These are phyloP conservation scores for Lampropteryx suffumata DNA, from an alignment of 2,888 invertebrate genomes.

Conservation along the genomic window DNA sequence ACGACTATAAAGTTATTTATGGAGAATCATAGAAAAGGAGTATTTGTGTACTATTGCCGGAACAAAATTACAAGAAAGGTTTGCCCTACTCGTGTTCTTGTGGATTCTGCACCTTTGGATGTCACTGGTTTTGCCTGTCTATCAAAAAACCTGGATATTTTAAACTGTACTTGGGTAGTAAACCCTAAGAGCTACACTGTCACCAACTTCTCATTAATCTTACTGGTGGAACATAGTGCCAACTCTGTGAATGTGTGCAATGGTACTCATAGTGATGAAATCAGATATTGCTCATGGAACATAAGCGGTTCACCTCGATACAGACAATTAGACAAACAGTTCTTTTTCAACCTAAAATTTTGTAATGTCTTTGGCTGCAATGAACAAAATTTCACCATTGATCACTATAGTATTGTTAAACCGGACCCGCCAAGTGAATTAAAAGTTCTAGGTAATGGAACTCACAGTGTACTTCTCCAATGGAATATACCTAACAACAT, in stretches of 20 bases:
- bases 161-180: slow-evolving; percentile 88
- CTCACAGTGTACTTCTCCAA: slow-evolving; percentile 64
- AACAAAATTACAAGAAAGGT: slow-evolving; percentile 54
- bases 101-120: slow-evolving; percentile 82
- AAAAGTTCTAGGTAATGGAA: slow-evolving; percentile 49
- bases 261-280: slow-evolving; percentile 38
- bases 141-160: slow-evolving; percentile 87
- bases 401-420: slow-evolving; percentile 81
- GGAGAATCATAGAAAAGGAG: slow-evolving; percentile 77
- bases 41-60: slow-evolving; percentile 81
- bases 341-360: slow-evolving; percentile 83
- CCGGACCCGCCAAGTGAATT: slow-evolving; percentile 60
- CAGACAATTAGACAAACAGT: slow-evolving; percentile 69
- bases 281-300: slow-evolving; percentile 58
- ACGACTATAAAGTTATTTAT: slow-evolving; percentile 84
- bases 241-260: slow-evolving; percentile 44
- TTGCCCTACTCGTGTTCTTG: slow-evolving; percentile 59
- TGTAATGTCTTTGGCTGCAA: slow-evolving; percentile 84
- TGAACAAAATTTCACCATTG: slow-evolving; percentile 76
- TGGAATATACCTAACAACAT: slow-evolving; percentile 68
- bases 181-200: slow-evolving; percentile 71
- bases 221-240: slow-evolving; percentile 52
- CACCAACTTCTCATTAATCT: slow-evolving; percentile 55
- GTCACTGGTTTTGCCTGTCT: slow-evolving; percentile 88
- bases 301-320: slow-evolving; percentile 65